phyloP scores from a whole-genome alignment of 2,888 invertebrate genomes.

The Drosophila kambysellisi region DNA sequence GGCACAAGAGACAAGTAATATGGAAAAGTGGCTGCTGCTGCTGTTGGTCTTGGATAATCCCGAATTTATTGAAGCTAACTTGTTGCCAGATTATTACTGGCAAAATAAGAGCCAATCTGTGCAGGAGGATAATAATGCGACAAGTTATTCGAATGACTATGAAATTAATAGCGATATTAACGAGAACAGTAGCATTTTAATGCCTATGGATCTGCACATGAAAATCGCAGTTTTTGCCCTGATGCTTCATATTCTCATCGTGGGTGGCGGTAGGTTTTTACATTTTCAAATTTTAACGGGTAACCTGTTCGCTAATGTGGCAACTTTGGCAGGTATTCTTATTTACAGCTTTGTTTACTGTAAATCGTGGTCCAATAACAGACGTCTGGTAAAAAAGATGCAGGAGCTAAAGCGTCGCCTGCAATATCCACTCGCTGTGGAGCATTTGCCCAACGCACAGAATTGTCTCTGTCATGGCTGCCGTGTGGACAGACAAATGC shows the following conservation, averaged over 20 bases:
- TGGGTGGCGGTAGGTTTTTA: constrained; percentile 48
- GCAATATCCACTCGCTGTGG: constrained; percentile 36
- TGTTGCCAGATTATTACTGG: constrained; percentile 37
- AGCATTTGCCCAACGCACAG: constrained; percentile 45
- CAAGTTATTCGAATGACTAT: constrained; percentile 21
- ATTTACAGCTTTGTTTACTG: constrained; percentile 53
- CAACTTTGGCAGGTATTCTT: constrained; percentile 38
- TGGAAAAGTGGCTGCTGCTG: constrained; percentile 12
- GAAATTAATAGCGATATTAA: constrained; percentile 8
- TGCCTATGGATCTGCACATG: constrained; percentile 21
- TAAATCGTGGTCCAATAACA: constrained; percentile 22
- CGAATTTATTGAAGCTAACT: not conserved
- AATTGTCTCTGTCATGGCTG: constrained; percentile 60
- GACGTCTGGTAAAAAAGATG: not conserved
- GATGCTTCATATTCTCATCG: constrained; percentile 56
- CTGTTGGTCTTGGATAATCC: constrained; percentile 5
- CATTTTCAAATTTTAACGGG: not conserved
- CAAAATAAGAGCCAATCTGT: constrained; percentile 47
- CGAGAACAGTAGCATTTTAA: not conserved
- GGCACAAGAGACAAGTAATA: not conserved
- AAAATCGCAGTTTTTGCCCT: constrained; percentile 39
- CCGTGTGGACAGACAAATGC: constrained; percentile 52
- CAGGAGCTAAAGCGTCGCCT: constrained; percentile 27
- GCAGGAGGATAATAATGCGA: constrained; percentile 25
- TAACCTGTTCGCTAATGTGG: constrained; percentile 12